A percentile compares a stretch with the other conserved stretches of the same genome.
phyloP scores from a whole-genome alignment of 2,797 vertebrate genomes.

The Clarias laeviceps region DNA sequence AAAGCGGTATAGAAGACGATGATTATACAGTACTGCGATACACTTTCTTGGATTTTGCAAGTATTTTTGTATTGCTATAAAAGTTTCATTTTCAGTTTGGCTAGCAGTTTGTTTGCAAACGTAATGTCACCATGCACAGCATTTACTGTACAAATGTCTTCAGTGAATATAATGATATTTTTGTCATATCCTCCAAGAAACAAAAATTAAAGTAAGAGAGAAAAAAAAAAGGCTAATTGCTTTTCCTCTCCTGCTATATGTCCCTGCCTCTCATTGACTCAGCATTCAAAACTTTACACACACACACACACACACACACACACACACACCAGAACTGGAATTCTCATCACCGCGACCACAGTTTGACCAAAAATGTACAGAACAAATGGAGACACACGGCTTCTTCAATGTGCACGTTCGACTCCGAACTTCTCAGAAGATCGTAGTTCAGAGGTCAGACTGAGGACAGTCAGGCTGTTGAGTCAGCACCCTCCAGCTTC shows the following conservation, averaged over 20 bases:
- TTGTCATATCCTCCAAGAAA: neutral
- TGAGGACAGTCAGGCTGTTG: neutral
- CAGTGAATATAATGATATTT: neutral
- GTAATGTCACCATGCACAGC: neutral
- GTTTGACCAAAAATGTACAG: neutral
- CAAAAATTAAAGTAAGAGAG: neutral
- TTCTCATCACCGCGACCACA: neutral
- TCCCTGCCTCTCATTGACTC: neutral
- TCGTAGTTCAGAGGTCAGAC: slow-evolving; percentile 25
- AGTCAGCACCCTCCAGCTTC: neutral
- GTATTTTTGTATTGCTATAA: neutral
- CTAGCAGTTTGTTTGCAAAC: neutral
- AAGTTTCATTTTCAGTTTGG: too few species aligned
- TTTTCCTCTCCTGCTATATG: slow-evolving; percentile 2
- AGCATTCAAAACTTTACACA: neutral
- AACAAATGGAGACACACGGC: neutral
- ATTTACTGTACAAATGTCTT: neutral
- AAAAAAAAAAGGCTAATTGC: neutral
- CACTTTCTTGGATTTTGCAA: neutral
- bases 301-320: too few species aligned
- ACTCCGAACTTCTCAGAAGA: slow-evolving; percentile 2
- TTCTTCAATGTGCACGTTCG: neutral
- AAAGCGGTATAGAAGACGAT: too few species aligned
- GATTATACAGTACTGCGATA: too few species aligned
- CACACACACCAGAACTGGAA: neutral